phyloP scores from a whole-genome alignment of 2,888 invertebrate genomes.

The Drosophila borealis region DNA sequence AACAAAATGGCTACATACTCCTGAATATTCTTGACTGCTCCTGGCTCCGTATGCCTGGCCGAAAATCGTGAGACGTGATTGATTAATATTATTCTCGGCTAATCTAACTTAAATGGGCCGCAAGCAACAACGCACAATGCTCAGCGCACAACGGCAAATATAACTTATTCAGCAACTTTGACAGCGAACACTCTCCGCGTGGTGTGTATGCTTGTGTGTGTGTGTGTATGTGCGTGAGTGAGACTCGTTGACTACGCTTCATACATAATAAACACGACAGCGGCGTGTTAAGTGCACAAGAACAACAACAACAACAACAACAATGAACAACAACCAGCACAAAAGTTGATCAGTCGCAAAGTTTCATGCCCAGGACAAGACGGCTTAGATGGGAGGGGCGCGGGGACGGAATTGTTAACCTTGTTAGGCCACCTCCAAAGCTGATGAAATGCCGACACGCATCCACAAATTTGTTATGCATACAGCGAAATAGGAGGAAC shows the following conservation, averaged over 20 bases:
- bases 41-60: slow-evolving; percentile 22
- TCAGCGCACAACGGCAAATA: slow-evolving; percentile 48
- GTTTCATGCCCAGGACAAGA: slow-evolving; percentile 14
- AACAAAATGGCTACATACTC: slow-evolving; percentile 64
- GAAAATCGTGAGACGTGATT: slow-evolving; percentile 76
- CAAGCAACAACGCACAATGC: slow-evolving; percentile 50
- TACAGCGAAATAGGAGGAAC: slow-evolving; percentile 34
- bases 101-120: slow-evolving; percentile 80
- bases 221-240: slow-evolving; percentile 55
- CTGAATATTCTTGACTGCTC: not conserved
- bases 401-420: slow-evolving; percentile 32
- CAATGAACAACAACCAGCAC: slow-evolving; percentile 22
- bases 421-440: slow-evolving; percentile 45
- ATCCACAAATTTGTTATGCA: slow-evolving; percentile 66
- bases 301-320: slow-evolving; percentile 35
- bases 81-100: slow-evolving; percentile 80
- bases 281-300: slow-evolving; percentile 71
- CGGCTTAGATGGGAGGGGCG: not conserved
- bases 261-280: slow-evolving; percentile 74
- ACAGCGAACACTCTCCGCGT: slow-evolving; percentile 20
- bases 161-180: slow-evolving; percentile 77
- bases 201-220: slow-evolving; percentile 23
- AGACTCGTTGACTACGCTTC: slow-evolving; percentile 67
- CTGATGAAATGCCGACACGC: slow-evolving; percentile 62
- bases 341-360: slow-evolving; percentile 55